These are phyloP conservation scores for Xanthia icteritia DNA, from an alignment of 2,888 invertebrate species.

Conservation along the genomic window DNA sequence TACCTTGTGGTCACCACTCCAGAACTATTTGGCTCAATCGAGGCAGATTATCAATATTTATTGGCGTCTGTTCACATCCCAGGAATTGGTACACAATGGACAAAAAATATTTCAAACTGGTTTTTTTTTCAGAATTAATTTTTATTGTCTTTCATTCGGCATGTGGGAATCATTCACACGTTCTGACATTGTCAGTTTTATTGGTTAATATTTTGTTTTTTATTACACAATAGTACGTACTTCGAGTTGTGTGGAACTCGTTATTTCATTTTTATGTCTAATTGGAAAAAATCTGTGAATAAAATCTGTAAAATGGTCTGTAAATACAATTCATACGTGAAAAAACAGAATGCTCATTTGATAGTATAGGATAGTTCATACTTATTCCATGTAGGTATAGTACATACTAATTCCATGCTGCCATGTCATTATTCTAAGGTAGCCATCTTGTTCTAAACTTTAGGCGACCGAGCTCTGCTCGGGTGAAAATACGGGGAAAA, in stretches of 20 bases:
- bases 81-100: not conserved
- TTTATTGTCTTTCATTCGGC: constrained; percentile 52
- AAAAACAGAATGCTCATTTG: too few species aligned
- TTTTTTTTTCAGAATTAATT: constrained; percentile 32
- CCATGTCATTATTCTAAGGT: too few species aligned
- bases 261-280: constrained; percentile 32
- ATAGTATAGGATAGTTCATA: too few species aligned
- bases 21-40: too few species aligned
- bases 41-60: not conserved
- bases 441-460: too few species aligned
- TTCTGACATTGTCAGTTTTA: constrained; percentile 55
- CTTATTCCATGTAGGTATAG: too few species aligned
- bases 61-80: not conserved
- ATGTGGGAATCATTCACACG: constrained; percentile 51
- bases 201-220: constrained; percentile 63
- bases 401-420: too few species aligned
- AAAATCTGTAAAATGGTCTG: not conserved
- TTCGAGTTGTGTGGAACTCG: constrained; percentile 67
- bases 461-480: too few species aligned
- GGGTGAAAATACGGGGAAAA: too few species aligned
- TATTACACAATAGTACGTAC: constrained; percentile 74
- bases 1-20: too few species aligned
- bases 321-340: not conserved
- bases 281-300: constrained; percentile 16
- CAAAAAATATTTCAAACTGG: constrained; percentile 12